These are phyloP conservation scores for Eurytemora carolleeae DNA, from an alignment of 1,140 invertebrate genomes.

Conservation along the genomic window DNA sequence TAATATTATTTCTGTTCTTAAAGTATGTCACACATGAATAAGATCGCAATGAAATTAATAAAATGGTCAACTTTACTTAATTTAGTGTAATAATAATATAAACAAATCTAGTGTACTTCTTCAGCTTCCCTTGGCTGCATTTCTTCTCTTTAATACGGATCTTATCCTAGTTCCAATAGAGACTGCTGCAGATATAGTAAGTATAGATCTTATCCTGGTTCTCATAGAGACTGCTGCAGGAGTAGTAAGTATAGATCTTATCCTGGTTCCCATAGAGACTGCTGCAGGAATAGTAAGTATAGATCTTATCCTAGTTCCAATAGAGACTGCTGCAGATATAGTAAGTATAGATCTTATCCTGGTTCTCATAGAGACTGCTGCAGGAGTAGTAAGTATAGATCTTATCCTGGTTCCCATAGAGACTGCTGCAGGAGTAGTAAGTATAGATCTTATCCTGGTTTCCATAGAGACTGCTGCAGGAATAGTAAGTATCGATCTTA, in stretches of 20 bases:
- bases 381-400: too few species aligned
- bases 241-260: too few species aligned
- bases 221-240: too few species aligned
- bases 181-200: slow-evolving; percentile 5
- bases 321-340: slow-evolving; percentile 8
- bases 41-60: not conserved
- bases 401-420: too few species aligned
- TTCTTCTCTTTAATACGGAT: slow-evolving; percentile 26
- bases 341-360: too few species aligned
- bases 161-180: slow-evolving; percentile 10
- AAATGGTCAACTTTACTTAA: not conserved
- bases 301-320: slow-evolving; percentile 10
- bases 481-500: not conserved
- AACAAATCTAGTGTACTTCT: slow-evolving; percentile 27
- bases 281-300: too few species aligned
- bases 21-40: not conserved
- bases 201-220: too few species aligned
- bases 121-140: slow-evolving; percentile 28
- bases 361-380: too few species aligned
- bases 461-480: slow-evolving; percentile 7
- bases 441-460: slow-evolving; percentile 17
- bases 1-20: not conserved
- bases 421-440: too few species aligned
- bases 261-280: too few species aligned
- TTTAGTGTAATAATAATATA: too few species aligned